Base-by-base conservation (phyloP, 1,140 invertebrate genomes). In the Danaus melanippus region DNA sequence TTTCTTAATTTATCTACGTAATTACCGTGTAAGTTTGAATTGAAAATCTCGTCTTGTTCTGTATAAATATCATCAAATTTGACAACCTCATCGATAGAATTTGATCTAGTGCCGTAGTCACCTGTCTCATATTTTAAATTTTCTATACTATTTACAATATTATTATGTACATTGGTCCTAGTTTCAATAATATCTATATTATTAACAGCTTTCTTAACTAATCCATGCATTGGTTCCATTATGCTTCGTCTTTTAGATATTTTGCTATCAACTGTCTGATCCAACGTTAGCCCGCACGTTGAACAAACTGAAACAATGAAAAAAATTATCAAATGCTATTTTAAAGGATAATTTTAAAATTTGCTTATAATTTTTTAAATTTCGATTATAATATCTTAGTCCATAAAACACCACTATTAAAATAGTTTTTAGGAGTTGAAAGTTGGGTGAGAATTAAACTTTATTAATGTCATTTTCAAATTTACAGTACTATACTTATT, bases 231-330 rank as follows among this genome's bases (percentile, higher is more conserved):
- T 53, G 44, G 48, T 57, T 47, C 46, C 50, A 55, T 56, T 51
- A 46, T 48, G 32, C 55, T 59, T 17, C 32, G 51, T 46, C 15
- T 32, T 52, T 56, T 52, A 56, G 47, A 45, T 50, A 58, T 50
- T 11, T 39, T 62, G 58, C 70, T 71, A 74, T 71, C 69, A 72
- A 66, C 67, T 69, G 53, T 59, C 66, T 54, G 56, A 32, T 66
- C 64, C 43, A 64, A 67, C 32, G 61, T 46, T 39, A 58, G 61
- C 49, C 67, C 66, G 59, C 56, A 58, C 40, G 54, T 70, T 41
- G 67, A 71, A 62, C 56, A 74, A 66, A 72, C 79, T 79, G 76
- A 9, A 82, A 82, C 69, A 74, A 76, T 56, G 53, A 48, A 63
- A 47, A 57, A 32, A 32, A 32, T 32, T 32, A 32, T 4, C 21